Base-by-base conservation (phyloP, 2,888 invertebrate genomes). In the Tinea pellionella region DNA sequence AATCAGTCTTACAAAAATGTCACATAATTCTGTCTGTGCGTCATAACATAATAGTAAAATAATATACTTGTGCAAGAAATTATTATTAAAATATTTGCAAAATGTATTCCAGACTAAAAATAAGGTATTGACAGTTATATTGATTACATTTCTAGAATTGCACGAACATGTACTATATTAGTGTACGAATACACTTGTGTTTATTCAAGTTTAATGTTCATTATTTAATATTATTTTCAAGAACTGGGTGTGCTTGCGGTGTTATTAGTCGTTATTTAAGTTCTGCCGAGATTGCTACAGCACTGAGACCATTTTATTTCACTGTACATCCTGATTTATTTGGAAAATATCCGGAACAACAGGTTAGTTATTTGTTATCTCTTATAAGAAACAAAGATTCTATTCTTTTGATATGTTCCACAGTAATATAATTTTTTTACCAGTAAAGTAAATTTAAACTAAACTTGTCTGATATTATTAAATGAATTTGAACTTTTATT, bases 301-400 rank as follows among this genome's bases (percentile, higher is more conserved):
- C 97, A 0, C 84, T 98, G 55, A 89, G 97, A 62, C 97, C 97
- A 4, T 97, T 98, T 80, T 97, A 97, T 81, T 97, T 98, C 77
- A 93, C 93, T 62, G 97, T 98, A 2, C 98, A 98, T 88, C 98
- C 98, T 11, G 98, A 98, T 87, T 89, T 98, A 55, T 98, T 98
- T 88, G 96, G 96, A 60, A 93, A 94, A 80, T 92, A 94, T 89
- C 98, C 98, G 37, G 91, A 91, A 72, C 95, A 97, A 86, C 90
- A 95, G 78, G 96, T 96, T 88, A 84, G 80, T 69, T 16, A 47
- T 37, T 69, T 16, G 13, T 37, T 24, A 24, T 24, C 24, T 24
- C 24, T n/a, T n/a, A n/a, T n/a, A n/a, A n/a, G n/a, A n/a, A n/a
- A 24, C 24, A 2, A 24, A 24, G 24, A 24, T 24, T 24, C 24